Evolutionary conservation across 2,888 invertebrate species (phyloP).

Genomic region (Dolichopus griseipennis): DNA sequence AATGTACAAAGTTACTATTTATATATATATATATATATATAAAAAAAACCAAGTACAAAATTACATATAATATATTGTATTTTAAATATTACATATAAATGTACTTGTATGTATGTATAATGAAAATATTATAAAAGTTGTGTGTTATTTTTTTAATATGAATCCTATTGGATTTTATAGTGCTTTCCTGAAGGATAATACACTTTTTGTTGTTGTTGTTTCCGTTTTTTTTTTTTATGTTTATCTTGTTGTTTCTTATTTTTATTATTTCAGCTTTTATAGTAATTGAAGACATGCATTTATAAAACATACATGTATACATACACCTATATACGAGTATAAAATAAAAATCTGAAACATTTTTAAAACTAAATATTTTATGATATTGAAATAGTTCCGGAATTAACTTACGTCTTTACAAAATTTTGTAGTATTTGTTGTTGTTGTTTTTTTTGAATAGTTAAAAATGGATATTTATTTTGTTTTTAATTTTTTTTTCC

Average conservation of each 20-base stretch:
- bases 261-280: background rate
- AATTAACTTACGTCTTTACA: conserved; percentile 3
- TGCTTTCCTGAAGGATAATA: background rate
- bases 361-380: conserved; percentile 2
- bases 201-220: background rate
- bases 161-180: conserved; percentile 4
- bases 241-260: too few relatives aligned
- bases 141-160: background rate
- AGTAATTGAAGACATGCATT: conserved; percentile 4
- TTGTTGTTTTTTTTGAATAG: background rate
- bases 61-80: too few relatives aligned
- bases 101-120: background rate
- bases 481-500: background rate
- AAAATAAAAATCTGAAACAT: background rate
- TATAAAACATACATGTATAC: background rate
- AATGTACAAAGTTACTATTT: background rate
- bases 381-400: conserved; percentile 1
- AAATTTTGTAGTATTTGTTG: background rate
- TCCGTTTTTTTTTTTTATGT: too few relatives aligned
- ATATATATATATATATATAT: too few relatives aligned
- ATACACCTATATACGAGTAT: background rate
- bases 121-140: background rate
- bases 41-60: too few relatives aligned
- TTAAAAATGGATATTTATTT: background rate
- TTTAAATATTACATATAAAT: background rate